These are phyloP conservation scores for Rattus norvegicus DNA, from an alignment of 2,113 vertebrate species.

Conservation along the genomic window GRCr8 NC_086020.1:35440001-35440500, in stretches of 20 bases:
- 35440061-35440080: neutral
- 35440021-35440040: neutral
- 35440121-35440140: constrained; percentile 45
- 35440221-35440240: neutral
- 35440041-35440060: neutral
- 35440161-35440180: neutral
- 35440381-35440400: constrained; percentile 55
- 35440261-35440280: neutral
- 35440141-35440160: constrained; percentile 43
- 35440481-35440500: neutral
- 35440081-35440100: neutral
- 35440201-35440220: neutral
- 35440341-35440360: constrained; percentile 28
- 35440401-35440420: constrained; percentile 52
- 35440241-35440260: neutral
- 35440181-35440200: constrained; percentile 12
- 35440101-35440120: constrained; percentile 14
- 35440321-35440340: neutral
- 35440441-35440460: neutral
- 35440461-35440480: neutral
- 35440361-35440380: constrained; percentile 35
- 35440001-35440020: constrained; percentile 1
- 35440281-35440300: neutral
- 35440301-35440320: neutral
- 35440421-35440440: neutral